These are phyloP conservation scores for Macrostomum lignano DNA, from an alignment of 1,140 invertebrate species.

Conservation along the genomic window DNA sequence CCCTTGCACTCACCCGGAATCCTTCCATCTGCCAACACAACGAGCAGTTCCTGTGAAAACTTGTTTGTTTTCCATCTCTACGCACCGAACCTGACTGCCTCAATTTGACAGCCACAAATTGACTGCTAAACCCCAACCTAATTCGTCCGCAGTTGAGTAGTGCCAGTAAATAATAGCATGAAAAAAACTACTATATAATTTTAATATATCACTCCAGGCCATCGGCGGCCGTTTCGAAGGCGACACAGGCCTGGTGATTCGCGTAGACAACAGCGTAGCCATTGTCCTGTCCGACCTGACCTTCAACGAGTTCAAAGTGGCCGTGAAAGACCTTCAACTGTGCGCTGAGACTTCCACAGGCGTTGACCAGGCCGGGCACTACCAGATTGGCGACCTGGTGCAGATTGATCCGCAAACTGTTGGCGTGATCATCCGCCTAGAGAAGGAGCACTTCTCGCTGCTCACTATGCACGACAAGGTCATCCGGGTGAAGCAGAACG, in stretches of 20 bases:
- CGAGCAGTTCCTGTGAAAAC: too few species aligned
- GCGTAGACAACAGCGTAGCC: conserved; percentile 64
- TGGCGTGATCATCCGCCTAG: conserved; percentile 72
- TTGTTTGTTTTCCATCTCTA: too few species aligned
- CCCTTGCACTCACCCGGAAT: too few species aligned
- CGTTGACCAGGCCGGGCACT: too few species aligned
- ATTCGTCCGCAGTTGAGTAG: too few species aligned
- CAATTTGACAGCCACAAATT: too few species aligned
- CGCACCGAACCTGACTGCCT: too few species aligned
- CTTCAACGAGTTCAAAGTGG: conserved; percentile 53
- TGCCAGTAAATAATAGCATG: too few species aligned
- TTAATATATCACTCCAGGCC: conserved; percentile 63
- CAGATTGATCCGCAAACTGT: conserved; percentile 77
- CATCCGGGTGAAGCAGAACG: conserved; percentile 58
- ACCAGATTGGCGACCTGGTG: conserved; percentile 85
- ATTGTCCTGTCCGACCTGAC: conserved; percentile 80
- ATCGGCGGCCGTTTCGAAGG: conserved; percentile 73
- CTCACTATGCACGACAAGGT: conserved; percentile 46
- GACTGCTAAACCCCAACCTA: too few species aligned
- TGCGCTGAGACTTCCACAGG: too few species aligned
- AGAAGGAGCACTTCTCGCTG: conserved; percentile 70
- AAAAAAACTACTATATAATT: too few species aligned
- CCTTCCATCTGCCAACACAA: too few species aligned
- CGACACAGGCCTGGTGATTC: conserved; percentile 76
- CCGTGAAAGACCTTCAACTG: background rate